Evolutionary conservation across 2,888 invertebrate genomes (phyloP), one percentile per base, ranked within the genome.

Genomic region (Merodon equestris): DNA sequence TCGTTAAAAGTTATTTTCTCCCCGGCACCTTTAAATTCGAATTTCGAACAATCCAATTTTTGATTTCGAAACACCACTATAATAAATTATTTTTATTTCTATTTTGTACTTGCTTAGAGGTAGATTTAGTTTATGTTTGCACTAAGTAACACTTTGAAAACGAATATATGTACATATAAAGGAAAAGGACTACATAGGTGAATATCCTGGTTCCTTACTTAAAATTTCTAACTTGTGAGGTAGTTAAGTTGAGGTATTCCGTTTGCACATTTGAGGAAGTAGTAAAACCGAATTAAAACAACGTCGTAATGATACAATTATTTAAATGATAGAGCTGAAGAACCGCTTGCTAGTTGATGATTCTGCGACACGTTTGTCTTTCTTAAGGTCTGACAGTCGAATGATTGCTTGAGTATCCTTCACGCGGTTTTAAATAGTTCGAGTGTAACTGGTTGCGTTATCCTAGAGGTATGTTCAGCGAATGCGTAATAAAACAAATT

Each of bases 401-500:
- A 61, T 77, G 77, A 77, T 73, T 73, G 44, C 63, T 67, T 57
- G 61, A 73, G 67, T 73, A 73, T 73, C 73, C 77, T 73, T 73
- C 60, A 58, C 72, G 81, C 83, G 84, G 81, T 85, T 82, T 84
- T 84, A 85, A 85, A 85, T 84, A 81, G 72, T 73, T 77, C 2
- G 27, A 27, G 27, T 66, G 34, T 27, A 82, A 81, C 72, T 79
- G 74, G 81, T 81, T 71, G 44, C 7, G 74, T 76, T 84, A 84
- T 84, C 84, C 85, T 85, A 84, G 60, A 48, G 2, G 27, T 27
- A 27, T 27, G 27, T 83, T 83, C 63, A 61, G 68, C 58, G 27
- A 54, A 48, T 53, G 19, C 51, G 13, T 40, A 54, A 47, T 38
- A 50, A 63, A 64, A 75, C 56, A 51, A 54, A 63, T 60, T 40